phyloP scores from a whole-genome alignment of 2,797 vertebrate species.

The Cynodonichthys magdalenae region DNA sequence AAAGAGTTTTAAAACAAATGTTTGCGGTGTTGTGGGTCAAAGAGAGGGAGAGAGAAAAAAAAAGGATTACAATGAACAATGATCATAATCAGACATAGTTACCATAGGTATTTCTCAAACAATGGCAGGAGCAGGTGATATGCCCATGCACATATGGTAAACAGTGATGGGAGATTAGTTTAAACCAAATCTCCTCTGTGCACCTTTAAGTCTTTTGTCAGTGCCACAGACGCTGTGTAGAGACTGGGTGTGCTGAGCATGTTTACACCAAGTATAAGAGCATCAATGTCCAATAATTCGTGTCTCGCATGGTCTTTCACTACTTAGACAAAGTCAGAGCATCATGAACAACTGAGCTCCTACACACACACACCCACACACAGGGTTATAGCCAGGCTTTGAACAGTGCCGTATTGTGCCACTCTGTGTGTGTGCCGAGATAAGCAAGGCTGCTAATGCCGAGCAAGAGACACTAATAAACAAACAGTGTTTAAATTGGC shows the following conservation, averaged over 20 bases:
- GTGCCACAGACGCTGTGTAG: constrained; percentile 71
- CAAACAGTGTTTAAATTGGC: constrained; percentile 86
- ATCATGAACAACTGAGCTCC: constrained; percentile 62
- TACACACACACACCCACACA: constrained; percentile 49
- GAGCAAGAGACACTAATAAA: constrained; percentile 85
- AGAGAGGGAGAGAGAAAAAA: constrained; percentile 48
- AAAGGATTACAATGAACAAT: constrained; percentile 68
- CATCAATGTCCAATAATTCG: constrained; percentile 80
- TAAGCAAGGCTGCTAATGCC: constrained; percentile 82
- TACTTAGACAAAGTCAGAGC: constrained; percentile 81
- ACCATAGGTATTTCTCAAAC: constrained; percentile 81
- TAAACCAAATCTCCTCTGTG: constrained; percentile 75
- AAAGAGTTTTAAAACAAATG: constrained; percentile 28
- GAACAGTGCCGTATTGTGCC: constrained; percentile 76
- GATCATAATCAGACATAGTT: constrained; percentile 75
- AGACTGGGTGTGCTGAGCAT: constrained; percentile 73
- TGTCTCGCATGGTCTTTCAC: constrained; percentile 82
- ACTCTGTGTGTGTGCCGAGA: constrained; percentile 77
- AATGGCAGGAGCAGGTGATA: constrained; percentile 74
- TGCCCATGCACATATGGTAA: constrained; percentile 82
- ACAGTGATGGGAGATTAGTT: constrained; percentile 81
- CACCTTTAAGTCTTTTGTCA: constrained; percentile 80
- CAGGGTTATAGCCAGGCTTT: constrained; percentile 72
- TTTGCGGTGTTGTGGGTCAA: constrained; percentile 46
- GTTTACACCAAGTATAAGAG: constrained; percentile 83